phyloP scores from a whole-genome alignment of 2,797 vertebrate genomes.

The Luscinia luscinia region DNA sequence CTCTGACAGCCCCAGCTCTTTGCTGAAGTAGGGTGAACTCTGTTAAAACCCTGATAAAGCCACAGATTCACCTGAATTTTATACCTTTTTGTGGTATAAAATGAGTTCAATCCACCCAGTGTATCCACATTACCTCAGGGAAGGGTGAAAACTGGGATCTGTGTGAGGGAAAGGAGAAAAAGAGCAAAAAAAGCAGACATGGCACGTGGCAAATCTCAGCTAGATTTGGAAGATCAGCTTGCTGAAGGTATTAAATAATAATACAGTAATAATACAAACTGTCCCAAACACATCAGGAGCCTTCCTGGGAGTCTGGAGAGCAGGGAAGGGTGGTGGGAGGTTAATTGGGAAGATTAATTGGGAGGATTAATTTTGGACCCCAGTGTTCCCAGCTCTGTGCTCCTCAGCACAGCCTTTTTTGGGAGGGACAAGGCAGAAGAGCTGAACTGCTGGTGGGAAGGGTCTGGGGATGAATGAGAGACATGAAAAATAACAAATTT shows the following conservation, averaged over 20 bases:
- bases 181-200: neutral
- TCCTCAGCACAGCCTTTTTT: neutral
- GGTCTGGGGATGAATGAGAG: neutral
- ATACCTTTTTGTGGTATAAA: neutral
- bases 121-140: neutral
- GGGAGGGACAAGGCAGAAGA: neutral
- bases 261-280: neutral
- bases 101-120: neutral
- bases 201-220: neutral
- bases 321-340: neutral
- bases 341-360: neutral
- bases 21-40: neutral
- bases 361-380: neutral
- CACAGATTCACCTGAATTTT: neutral
- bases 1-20: neutral
- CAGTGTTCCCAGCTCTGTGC: neutral
- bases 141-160: neutral
- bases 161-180: neutral
- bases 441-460: neutral
- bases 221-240: neutral
- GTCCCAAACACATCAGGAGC: neutral
- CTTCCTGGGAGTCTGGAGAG: neutral
- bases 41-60: neutral
- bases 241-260: neutral
- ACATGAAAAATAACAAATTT: neutral